These are phyloP conservation scores for Drosophila busckii DNA, from an alignment of 1,140 invertebrate species.

Conservation along the genomic window DNA sequence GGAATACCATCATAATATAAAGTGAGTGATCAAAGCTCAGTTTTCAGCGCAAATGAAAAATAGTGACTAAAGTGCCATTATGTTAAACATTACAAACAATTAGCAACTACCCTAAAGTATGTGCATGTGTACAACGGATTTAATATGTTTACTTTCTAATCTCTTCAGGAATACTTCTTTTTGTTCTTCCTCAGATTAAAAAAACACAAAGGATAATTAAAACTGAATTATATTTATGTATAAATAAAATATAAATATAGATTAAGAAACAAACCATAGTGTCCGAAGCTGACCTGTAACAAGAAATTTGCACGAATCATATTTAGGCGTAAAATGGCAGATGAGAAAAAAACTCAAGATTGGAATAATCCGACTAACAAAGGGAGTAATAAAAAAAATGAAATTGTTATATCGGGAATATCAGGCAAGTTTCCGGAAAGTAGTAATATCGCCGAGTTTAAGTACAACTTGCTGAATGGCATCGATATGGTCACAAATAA, in stretches of 20 bases:
- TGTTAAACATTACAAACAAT: too few relatives aligned
- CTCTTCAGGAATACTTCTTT: too few relatives aligned
- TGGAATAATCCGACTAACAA: slow-evolving; percentile 9
- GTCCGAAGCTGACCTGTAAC: slow-evolving; percentile 24
- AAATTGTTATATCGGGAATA: slow-evolving; percentile 93
- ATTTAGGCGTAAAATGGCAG: slow-evolving; percentile 56
- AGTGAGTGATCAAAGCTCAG: too few relatives aligned
- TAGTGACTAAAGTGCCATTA: too few relatives aligned
- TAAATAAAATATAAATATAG: not conserved
- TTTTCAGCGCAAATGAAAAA: too few relatives aligned
- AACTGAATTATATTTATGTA: too few relatives aligned
- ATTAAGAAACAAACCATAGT: slow-evolving; percentile 13
- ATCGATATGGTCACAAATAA: slow-evolving; percentile 94
- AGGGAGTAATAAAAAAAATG: slow-evolving; percentile 55
- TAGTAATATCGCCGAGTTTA: slow-evolving; percentile 92
- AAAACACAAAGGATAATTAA: too few relatives aligned
- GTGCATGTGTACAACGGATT: too few relatives aligned
- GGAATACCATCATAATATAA: too few relatives aligned
- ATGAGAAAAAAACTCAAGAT: slow-evolving; percentile 34
- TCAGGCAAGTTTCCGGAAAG: slow-evolving; percentile 95
- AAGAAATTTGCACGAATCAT: not conserved
- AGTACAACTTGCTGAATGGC: slow-evolving; percentile 89
- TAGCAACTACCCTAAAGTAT: too few relatives aligned
- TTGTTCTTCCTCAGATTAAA: too few relatives aligned
- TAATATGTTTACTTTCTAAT: too few relatives aligned